These are phyloP conservation scores for Leptinotarsa juncta DNA, from an alignment of 2,888 invertebrate genomes.

Conservation along the genomic window DNA sequence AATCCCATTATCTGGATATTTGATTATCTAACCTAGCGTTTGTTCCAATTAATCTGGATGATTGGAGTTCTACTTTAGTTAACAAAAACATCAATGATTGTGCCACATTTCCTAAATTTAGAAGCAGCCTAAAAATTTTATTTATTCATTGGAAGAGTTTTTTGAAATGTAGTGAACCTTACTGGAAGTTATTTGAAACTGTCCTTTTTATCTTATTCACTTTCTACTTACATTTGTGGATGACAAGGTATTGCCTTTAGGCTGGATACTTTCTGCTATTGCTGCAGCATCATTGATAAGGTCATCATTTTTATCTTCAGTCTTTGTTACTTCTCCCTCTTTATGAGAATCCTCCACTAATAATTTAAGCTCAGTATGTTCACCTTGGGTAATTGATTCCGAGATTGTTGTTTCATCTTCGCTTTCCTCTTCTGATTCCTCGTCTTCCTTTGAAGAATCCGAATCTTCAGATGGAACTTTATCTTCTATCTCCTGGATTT, in stretches of 20 bases:
- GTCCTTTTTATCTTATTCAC: no score
- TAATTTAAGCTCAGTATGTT: constrained; percentile 68
- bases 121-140: no score
- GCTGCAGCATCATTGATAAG: constrained; percentile 93
- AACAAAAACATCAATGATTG: no score
- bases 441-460: constrained; percentile 53
- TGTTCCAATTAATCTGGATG: no score
- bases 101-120: no score
- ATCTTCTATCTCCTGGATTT: constrained; percentile 68
- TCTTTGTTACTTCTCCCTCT: constrained; percentile 60
- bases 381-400: constrained; percentile 56
- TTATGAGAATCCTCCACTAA: constrained; percentile 67
- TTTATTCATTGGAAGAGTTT: no score
- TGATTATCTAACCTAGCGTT: no score
- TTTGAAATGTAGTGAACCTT: no score
- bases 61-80: no score
- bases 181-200: no score
- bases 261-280: constrained; percentile 95
- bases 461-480: constrained; percentile 67
- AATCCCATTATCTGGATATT: not conserved
- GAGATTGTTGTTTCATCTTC: constrained; percentile 53
- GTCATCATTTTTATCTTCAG: constrained; percentile 71
- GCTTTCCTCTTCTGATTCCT: constrained; percentile 57
- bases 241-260: constrained; percentile 96
- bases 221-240: constrained; percentile 82